Percentiles rank a stretch among this genome's conserved stretches.
phyloP scores from a whole-genome alignment of 2,113 vertebrate genomes.

The Physeter macrocephalus region DNA sequence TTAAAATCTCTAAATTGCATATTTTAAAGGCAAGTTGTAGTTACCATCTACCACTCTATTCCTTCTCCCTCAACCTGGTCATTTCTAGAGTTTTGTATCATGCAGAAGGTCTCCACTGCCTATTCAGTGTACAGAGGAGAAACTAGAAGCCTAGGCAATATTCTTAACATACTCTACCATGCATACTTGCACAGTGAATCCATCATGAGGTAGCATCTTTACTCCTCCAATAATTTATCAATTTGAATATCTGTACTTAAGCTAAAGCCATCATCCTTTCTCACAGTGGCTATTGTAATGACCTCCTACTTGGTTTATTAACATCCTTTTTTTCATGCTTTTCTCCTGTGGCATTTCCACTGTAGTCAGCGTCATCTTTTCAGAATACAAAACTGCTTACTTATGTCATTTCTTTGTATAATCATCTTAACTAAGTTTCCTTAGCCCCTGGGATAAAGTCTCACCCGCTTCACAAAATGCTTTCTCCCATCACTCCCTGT shows the following conservation, averaged over 20 bases:
- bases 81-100: not conserved
- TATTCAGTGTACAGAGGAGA: not conserved
- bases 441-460: not conserved
- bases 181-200: not conserved
- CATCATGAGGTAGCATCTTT: not conserved
- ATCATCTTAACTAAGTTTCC: not conserved
- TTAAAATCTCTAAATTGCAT: not conserved
- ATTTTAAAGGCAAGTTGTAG: not conserved
- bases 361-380: not conserved
- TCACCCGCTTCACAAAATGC: not conserved
- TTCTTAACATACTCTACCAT: not conserved
- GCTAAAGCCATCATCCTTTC: not conserved
- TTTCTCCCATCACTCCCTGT: not conserved
- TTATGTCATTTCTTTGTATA: not conserved
- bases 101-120: not conserved
- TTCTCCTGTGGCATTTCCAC: not conserved
- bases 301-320: not conserved
- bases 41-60: not conserved
- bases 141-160: not conserved
- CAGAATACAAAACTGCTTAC: not conserved
- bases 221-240: not conserved
- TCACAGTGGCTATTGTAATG: not conserved
- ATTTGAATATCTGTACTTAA: not conserved
- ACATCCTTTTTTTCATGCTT: accelerated
- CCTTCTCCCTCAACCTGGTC: not conserved